Conservation (phyloP, 1,140 invertebrate species). For the Lethrus apterus region DNA sequence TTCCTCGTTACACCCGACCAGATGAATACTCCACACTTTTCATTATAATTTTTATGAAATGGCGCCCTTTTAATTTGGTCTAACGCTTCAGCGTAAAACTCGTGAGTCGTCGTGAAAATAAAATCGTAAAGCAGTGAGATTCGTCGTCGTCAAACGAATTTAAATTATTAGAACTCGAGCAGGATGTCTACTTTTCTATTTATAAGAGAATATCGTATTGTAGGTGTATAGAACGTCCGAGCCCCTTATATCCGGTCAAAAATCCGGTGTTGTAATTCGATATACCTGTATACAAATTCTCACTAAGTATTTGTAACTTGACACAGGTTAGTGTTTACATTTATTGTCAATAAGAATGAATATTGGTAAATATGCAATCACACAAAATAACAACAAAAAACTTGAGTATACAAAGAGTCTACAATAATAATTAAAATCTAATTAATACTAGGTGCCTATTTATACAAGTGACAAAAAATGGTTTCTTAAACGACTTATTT, state of each 20-base stretch:
- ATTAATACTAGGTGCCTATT: no score
- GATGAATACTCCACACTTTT: not conserved
- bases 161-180: not conserved
- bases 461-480: no score
- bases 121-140: not conserved
- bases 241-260: not conserved
- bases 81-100: no score
- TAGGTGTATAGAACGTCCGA: not conserved
- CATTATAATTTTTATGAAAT: not conserved
- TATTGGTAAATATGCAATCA: no score
- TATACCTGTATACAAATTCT: not conserved
- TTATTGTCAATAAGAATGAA: no score
- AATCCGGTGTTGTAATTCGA: not conserved
- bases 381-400: no score
- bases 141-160: not conserved
- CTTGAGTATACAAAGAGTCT: no score
- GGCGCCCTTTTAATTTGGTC: not conserved
- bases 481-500: no score
- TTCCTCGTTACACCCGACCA: constrained; percentile 7
- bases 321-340: no score
- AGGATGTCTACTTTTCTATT: not conserved
- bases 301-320: not conserved
- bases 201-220: not conserved
- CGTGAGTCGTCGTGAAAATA: no score
- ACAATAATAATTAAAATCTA: no score